phyloP scores from a whole-genome alignment of 35 echinoderm and acorn worm species.

The Amphiura filiformis region DNA sequence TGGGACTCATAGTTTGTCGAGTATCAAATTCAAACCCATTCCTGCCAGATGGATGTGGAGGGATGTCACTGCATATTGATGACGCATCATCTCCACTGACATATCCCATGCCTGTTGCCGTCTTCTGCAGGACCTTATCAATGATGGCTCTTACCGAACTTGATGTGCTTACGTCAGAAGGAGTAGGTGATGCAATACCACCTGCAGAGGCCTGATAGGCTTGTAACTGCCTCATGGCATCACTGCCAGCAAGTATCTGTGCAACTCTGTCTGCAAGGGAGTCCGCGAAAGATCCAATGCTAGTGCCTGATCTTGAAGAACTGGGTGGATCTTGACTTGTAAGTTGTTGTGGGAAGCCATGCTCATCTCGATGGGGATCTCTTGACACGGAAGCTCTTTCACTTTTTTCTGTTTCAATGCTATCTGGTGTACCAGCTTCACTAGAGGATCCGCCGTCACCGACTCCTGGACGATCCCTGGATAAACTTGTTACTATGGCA shows the following conservation, averaged over 20 bases:
- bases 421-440: constrained; percentile 45
- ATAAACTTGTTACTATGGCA: neutral
- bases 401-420: constrained; percentile 45
- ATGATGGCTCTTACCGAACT: constrained; percentile 68
- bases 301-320: constrained; percentile 25
- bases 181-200: constrained; percentile 43
- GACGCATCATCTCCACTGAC: neutral
- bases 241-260: constrained; percentile 22
- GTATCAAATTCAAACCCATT: constrained; percentile 2
- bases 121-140: constrained; percentile 50
- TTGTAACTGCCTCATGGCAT: constrained; percentile 19
- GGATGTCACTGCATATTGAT: constrained; percentile 5
- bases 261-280: constrained; percentile 53
- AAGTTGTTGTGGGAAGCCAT: constrained; percentile 1
- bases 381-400: constrained; percentile 14
- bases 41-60: neutral
- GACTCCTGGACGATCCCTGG: neutral
- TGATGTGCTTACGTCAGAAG: constrained; percentile 70
- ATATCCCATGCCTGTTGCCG: neutral
- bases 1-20: neutral
- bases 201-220: neutral
- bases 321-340: constrained; percentile 9
- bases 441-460: constrained; percentile 12
- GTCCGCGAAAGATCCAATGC: constrained; percentile 26
- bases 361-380: constrained; percentile 22